phyloP scores from a whole-genome alignment of 1,140 invertebrate genomes.

The Pseudomyrmex dendroicus region DNA sequence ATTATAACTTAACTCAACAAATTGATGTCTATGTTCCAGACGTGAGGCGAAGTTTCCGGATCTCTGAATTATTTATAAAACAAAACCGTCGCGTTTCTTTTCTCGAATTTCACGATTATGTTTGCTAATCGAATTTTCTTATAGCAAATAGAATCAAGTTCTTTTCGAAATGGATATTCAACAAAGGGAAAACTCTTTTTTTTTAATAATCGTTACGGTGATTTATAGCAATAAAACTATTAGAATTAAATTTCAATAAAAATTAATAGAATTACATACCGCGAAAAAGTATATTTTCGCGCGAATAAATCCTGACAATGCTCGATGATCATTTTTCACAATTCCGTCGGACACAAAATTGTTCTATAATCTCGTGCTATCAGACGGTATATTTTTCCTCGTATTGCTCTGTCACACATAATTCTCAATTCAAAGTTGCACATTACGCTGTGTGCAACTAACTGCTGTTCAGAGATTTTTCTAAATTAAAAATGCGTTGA shows the following conservation, averaged over 20 bases:
- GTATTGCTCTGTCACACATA: neutral
- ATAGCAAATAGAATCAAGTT: too few species aligned
- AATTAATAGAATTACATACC: neutral
- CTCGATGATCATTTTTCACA: neutral
- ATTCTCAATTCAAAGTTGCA: neutral
- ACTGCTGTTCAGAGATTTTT: neutral
- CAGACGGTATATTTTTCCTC: neutral
- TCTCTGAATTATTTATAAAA: too few species aligned
- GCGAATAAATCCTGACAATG: neutral
- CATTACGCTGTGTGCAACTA: neutral
- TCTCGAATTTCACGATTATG: too few species aligned
- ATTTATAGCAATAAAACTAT: neutral
- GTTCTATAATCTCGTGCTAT: neutral
- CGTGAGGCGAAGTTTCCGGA: too few species aligned
- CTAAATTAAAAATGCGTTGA: too few species aligned
- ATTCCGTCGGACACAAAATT: neutral
- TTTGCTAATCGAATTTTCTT: too few species aligned
- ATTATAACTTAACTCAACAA: slow-evolving; percentile 16
- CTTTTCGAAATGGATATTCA: neutral
- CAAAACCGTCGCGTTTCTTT: too few species aligned
- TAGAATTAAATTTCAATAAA: slow-evolving; percentile 15
- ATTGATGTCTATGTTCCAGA: neutral
- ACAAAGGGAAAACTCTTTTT: neutral
- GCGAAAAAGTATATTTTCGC: neutral
- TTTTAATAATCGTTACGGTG: neutral